Evolutionary conservation across 2,888 invertebrate genomes (phyloP).

Genomic region (Eristalis tenax): DNA sequence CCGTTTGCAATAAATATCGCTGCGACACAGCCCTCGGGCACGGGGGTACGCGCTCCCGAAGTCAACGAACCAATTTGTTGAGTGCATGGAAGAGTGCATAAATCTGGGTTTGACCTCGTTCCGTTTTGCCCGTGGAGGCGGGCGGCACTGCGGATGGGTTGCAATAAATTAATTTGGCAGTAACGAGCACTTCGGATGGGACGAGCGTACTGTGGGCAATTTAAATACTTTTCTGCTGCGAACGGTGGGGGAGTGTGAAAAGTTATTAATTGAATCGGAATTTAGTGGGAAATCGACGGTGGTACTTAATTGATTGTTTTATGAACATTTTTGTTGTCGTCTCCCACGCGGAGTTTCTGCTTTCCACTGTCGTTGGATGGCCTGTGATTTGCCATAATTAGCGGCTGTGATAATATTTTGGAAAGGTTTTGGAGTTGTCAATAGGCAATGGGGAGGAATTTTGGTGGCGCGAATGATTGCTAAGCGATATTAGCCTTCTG

Average conservation of each 20-base stretch:
- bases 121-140: neutral
- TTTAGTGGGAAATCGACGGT: neutral
- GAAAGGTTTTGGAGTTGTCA: too few relatives aligned
- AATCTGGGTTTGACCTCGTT: constrained; percentile 62
- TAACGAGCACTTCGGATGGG: neutral
- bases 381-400: too few relatives aligned
- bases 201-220: neutral
- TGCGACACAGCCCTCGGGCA: constrained; percentile 2
- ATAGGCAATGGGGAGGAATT: too few relatives aligned
- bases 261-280: neutral
- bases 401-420: too few relatives aligned
- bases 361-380: too few relatives aligned
- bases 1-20: constrained; percentile 32
- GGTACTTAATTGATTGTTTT: neutral
- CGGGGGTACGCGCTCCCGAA: constrained; percentile 10
- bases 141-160: constrained; percentile 2
- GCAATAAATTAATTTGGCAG: constrained; percentile 48
- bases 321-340: too few relatives aligned
- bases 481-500: too few relatives aligned
- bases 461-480: too few relatives aligned
- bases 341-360: too few relatives aligned
- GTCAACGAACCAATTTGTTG: constrained; percentile 69
- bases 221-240: neutral
- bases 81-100: constrained; percentile 58
- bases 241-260: neutral